Conservation (phyloP, 35 echinoderm and acorn worm genomes). For the Amphiura filiformis region DNA sequence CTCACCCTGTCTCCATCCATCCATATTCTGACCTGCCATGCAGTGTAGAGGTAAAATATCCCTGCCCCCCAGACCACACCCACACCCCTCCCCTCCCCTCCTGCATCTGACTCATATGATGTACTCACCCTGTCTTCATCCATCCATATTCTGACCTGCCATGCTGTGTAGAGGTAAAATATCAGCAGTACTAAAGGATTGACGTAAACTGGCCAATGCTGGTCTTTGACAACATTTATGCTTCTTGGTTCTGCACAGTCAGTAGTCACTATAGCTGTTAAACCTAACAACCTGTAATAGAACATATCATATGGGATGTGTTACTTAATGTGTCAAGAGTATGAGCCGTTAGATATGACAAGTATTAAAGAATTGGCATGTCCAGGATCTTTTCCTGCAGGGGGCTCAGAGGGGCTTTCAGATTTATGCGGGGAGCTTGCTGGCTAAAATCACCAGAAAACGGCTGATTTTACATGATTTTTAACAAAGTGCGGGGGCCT, state of each 20-base stretch:
- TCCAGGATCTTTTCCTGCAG: too few relatives aligned
- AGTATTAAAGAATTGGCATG: too few relatives aligned
- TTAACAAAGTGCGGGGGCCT: too few relatives aligned
- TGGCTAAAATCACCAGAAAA: too few relatives aligned
- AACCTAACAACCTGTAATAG: slow-evolving; percentile 48
- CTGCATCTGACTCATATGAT: not conserved
- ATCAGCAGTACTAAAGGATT: slow-evolving; percentile 70
- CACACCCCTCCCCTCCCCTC: not conserved
- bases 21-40: slow-evolving; percentile 61
- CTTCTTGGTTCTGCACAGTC: slow-evolving; percentile 35
- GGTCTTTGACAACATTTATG: slow-evolving; percentile 14
- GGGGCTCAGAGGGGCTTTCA: too few relatives aligned
- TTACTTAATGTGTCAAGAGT: too few relatives aligned
- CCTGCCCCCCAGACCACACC: not conserved
- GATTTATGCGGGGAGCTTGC: too few relatives aligned
- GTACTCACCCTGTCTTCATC: slow-evolving; percentile 69
- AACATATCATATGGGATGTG: too few relatives aligned
- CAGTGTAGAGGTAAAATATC: slow-evolving; percentile 88
- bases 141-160: slow-evolving; percentile 65
- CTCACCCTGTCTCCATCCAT: slow-evolving; percentile 61
- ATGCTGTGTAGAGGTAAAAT: slow-evolving; percentile 87
- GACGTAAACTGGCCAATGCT: slow-evolving; percentile 58
- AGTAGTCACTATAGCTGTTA: slow-evolving; percentile 60
- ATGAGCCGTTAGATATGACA: too few relatives aligned
- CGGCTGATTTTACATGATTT: too few relatives aligned